phyloP scores from a whole-genome alignment of 1,140 invertebrate genomes.

The Forficula auricularia region DNA sequence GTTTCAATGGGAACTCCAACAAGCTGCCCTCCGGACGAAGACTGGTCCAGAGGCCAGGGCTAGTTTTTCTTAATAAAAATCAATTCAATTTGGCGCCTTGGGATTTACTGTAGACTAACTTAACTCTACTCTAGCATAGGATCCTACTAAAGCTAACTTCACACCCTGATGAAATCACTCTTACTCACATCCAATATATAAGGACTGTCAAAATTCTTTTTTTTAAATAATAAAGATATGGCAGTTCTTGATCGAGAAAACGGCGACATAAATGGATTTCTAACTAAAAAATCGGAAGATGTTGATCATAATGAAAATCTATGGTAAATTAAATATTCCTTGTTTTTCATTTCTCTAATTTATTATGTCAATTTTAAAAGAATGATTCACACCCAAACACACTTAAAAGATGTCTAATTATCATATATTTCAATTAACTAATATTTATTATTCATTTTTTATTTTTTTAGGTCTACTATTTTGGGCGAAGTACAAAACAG shows the following conservation, averaged over 20 bases:
- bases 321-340: conserved; percentile 31
- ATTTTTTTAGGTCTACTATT: conserved; percentile 66
- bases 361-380: conserved; percentile 18
- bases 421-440: not conserved
- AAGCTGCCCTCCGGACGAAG: no score
- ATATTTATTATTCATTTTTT: conserved; percentile 6
- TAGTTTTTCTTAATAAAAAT: no score
- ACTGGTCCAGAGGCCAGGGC: no score
- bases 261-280: conserved; percentile 34
- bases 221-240: conserved; percentile 8
- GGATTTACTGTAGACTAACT: no score
- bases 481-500: conserved; percentile 86
- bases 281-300: conserved; percentile 43
- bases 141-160: no score
- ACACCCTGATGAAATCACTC: no score
- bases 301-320: conserved; percentile 41
- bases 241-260: conserved; percentile 8
- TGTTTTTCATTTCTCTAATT: conserved; percentile 27
- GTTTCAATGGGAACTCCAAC: no score
- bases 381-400: not conserved
- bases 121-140: no score
- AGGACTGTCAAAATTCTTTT: no score
- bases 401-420: not conserved
- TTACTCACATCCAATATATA: no score
- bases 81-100: no score